A percentile compares a stretch with the other conserved stretches of the same genome.
phyloP scores from a whole-genome alignment of 2,797 vertebrate genomes.

The Eulemur albifrons region DNA sequence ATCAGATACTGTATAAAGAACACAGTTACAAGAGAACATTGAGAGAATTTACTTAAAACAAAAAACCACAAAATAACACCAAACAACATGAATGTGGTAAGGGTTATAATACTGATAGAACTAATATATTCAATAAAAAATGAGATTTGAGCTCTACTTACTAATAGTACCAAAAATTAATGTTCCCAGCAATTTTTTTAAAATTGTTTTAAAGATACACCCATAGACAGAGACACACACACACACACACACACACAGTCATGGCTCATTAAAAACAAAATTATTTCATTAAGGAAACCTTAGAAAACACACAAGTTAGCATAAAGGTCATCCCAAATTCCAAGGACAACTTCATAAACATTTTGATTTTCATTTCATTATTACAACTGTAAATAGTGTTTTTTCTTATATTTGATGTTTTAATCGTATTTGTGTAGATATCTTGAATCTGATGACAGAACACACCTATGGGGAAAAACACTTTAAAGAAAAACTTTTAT shows the following conservation, averaged over 20 bases:
- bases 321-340: neutral
- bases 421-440: neutral
- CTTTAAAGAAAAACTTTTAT: neutral
- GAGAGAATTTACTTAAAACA: neutral
- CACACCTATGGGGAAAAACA: neutral
- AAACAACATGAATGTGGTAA: neutral
- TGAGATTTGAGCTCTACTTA: neutral
- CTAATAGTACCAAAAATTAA: neutral
- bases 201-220: neutral
- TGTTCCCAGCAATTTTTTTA: neutral
- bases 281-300: neutral
- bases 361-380: slow-evolving; percentile 29
- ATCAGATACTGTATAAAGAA: neutral
- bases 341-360: neutral
- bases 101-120: neutral
- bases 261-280: neutral
- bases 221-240: neutral
- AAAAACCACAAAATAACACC: neutral
- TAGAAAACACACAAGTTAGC: neutral
- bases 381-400: neutral
- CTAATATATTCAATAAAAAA: neutral
- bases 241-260: neutral
- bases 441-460: neutral
- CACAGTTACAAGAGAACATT: neutral
- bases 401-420: neutral